phyloP scores from a whole-genome alignment of 2,113 vertebrate genomes.

The Catharus minimus region DNA sequence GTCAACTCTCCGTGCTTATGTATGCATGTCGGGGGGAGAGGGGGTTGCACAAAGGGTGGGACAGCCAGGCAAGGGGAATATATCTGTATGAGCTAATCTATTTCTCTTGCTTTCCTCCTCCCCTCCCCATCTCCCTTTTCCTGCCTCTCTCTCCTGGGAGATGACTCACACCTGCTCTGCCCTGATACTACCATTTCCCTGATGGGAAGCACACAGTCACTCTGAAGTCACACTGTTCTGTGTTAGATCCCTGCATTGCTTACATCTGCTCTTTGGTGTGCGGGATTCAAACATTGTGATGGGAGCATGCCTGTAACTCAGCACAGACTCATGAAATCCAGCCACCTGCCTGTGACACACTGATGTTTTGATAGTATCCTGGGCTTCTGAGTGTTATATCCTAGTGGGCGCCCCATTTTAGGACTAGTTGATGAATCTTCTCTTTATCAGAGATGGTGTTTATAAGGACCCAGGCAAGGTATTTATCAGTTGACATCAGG shows the following conservation, averaged over 20 bases:
- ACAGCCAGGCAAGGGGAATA: conserved; percentile 4
- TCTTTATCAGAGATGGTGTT: background rate
- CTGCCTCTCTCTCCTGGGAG: conserved; percentile 65
- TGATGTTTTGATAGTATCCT: conserved; percentile 19
- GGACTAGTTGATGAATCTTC: background rate
- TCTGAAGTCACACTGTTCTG: conserved; percentile 75
- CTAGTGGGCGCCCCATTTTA: background rate
- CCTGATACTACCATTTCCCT: conserved; percentile 68
- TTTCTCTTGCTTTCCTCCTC: conserved; percentile 51
- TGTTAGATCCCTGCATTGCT: conserved; percentile 71
- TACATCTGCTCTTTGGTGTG: conserved; percentile 67
- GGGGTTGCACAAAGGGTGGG: background rate
- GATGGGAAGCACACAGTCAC: conserved; percentile 66
- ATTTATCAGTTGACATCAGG: background rate
- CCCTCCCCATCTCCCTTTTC: conserved; percentile 23
- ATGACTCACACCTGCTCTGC: conserved; percentile 78
- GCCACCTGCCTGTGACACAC: conserved; percentile 16
- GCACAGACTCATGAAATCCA: conserved; percentile 11
- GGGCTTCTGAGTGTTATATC: conserved; percentile 27
- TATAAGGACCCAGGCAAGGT: background rate
- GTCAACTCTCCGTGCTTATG: background rate
- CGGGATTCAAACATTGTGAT: conserved; percentile 15
- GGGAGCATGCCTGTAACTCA: conserved; percentile 34
- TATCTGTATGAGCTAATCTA: conserved; percentile 65
- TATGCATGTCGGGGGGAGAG: background rate